Percentiles rank a stretch among this genome's conserved stretches.
Evolutionary conservation across 2,888 invertebrate genomes (phyloP).

Genomic region (Cephus pygmeus): DNA sequence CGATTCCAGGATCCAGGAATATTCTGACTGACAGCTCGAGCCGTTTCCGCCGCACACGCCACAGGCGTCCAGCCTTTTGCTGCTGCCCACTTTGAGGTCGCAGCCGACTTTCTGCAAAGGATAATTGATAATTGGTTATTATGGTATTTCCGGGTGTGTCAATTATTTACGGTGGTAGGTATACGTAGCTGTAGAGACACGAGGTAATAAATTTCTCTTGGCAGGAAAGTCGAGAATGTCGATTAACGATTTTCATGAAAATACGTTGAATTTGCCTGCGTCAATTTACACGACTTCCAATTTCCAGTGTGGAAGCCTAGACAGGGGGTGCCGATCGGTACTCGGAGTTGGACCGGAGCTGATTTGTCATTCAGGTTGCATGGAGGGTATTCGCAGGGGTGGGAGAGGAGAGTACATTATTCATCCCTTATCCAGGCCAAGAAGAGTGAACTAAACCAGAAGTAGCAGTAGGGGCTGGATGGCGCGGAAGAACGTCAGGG

Average conservation of each 20-base stretch:
- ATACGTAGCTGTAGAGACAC: no score
- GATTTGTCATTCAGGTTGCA: constrained; percentile 62
- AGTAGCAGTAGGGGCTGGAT: neutral
- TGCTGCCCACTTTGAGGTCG: constrained; percentile 89
- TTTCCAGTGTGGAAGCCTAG: no score
- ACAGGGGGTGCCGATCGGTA: constrained; percentile 45
- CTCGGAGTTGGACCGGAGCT: constrained; percentile 50
- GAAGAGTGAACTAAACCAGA: constrained; percentile 6
- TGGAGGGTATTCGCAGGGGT: constrained; percentile 48
- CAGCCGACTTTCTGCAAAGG: constrained; percentile 88
- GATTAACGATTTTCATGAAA: no score
- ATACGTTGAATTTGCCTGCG: no score
- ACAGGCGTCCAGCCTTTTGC: constrained; percentile 85
- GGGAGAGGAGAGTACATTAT: constrained; percentile 53
- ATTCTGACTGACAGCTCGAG: constrained; percentile 85
- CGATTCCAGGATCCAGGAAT: constrained; percentile 88
- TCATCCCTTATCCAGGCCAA: constrained; percentile 56
- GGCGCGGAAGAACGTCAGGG: neutral
- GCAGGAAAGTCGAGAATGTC: no score
- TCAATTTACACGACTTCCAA: no score
- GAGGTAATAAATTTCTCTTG: no score
- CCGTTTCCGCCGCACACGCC: constrained; percentile 94
- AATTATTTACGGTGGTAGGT: no score
- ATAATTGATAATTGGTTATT: constrained; percentile 17
- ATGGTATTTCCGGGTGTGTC: no score